These are phyloP conservation scores for Lordiphosa clarofinis DNA, from an alignment of 1,140 invertebrate genomes.

Conservation along the genomic window DNA sequence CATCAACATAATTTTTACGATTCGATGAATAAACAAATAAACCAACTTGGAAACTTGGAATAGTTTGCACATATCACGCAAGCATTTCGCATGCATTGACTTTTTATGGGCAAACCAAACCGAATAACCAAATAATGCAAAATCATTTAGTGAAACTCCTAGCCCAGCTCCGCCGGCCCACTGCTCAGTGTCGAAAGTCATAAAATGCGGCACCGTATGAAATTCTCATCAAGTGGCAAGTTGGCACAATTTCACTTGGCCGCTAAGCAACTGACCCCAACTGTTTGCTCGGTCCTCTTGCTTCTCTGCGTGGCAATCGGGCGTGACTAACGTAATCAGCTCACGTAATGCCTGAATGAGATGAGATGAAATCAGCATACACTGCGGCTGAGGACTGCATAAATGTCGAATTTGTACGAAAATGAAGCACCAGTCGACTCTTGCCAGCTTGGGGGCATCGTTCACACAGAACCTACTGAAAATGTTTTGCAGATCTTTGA, in stretches of 20 bases:
- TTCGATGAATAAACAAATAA: slow-evolving; percentile 78
- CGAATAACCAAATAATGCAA: slow-evolving; percentile 70
- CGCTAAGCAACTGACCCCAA: slow-evolving; percentile 58
- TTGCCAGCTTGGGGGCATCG: slow-evolving; percentile 27
- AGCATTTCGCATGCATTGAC: slow-evolving; percentile 78
- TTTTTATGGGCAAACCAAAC: slow-evolving; percentile 62
- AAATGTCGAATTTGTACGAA: slow-evolving; percentile 68
- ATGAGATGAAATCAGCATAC: slow-evolving; percentile 77
- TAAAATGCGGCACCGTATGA: slow-evolving; percentile 72
- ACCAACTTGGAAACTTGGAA: slow-evolving; percentile 34
- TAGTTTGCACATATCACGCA: slow-evolving; percentile 67
- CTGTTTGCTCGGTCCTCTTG: neutral
- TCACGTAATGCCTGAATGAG: slow-evolving; percentile 70
- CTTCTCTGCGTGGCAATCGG: slow-evolving; percentile 31
- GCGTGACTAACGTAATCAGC: slow-evolving; percentile 76
- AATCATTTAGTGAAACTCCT: slow-evolving; percentile 69
- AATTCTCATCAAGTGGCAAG: slow-evolving; percentile 72
- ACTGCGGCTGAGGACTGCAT: slow-evolving; percentile 52
- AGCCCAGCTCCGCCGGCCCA: slow-evolving; percentile 2
- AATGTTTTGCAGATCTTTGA: slow-evolving; percentile 43
- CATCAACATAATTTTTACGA: slow-evolving; percentile 79
- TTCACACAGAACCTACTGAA: slow-evolving; percentile 15
- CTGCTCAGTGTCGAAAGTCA: slow-evolving; percentile 41
- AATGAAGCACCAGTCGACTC: slow-evolving; percentile 25
- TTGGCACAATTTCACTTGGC: slow-evolving; percentile 70